These are phyloP conservation scores for Zonitis immaculata DNA, from an alignment of 2,888 invertebrate species.

Conservation along the genomic window DNA sequence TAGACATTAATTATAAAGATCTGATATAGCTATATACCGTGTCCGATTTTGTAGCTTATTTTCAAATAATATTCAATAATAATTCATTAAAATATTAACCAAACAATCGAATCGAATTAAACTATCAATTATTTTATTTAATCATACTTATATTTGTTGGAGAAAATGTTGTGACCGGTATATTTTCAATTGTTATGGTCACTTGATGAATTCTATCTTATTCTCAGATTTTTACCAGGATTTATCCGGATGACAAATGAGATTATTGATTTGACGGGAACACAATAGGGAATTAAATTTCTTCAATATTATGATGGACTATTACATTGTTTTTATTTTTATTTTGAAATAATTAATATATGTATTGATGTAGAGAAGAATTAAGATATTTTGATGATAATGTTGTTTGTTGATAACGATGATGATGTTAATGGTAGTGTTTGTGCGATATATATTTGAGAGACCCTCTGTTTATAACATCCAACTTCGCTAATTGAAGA, in stretches of 20 bases:
- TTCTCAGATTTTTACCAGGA: background rate
- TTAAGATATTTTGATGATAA: no score
- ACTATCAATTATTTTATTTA: no score
- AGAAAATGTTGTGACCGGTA: background rate
- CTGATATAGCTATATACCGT: conserved; percentile 43
- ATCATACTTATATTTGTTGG: no score
- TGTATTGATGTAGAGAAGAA: no score
- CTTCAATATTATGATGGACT: no score
- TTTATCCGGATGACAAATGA: background rate
- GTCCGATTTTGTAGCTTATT: conserved; percentile 34
- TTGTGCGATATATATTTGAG: conserved; percentile 28
- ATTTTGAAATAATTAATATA: no score
- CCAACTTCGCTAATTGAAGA: conserved; percentile 49
- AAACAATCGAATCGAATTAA: no score
- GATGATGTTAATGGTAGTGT: conserved; percentile 29
- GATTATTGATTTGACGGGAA: background rate
- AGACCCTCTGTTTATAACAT: conserved; percentile 35
- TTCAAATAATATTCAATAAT: conserved; percentile 24
- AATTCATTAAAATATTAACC: background rate
- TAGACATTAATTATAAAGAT: conserved; percentile 49
- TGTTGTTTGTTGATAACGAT: background rate
- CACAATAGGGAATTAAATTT: background rate
- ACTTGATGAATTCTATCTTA: background rate
- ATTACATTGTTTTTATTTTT: no score
- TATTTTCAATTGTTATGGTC: background rate